These are phyloP conservation scores for Cheilosia impressa DNA, from an alignment of 2,888 invertebrate genomes.

Conservation along the genomic window DNA sequence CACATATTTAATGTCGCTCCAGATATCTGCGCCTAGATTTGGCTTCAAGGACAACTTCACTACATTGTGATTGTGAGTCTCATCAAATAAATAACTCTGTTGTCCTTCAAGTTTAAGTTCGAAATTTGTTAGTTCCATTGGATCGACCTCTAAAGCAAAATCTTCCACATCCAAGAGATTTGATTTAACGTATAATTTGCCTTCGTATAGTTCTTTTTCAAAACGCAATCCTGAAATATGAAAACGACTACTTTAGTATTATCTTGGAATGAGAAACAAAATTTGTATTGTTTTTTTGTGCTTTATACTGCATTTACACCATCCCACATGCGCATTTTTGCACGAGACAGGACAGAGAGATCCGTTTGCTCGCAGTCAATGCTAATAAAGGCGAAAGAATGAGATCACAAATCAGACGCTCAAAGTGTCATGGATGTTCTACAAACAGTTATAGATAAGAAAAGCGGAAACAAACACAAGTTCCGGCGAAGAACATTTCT, in stretches of 20 bases:
- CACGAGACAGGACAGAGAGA: too few species aligned
- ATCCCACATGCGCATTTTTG: too few species aligned
- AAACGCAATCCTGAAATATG: conserved; percentile 9
- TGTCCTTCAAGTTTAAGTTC: conserved; percentile 6
- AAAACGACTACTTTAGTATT: background rate
- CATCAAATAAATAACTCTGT: background rate
- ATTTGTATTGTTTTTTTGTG: too few species aligned
- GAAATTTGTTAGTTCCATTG: background rate
- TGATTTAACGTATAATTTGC: conserved; percentile 6
- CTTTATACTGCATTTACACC: too few species aligned
- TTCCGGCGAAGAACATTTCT: too few species aligned
- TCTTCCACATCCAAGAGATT: conserved; percentile 6
- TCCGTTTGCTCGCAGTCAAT: too few species aligned
- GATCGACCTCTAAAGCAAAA: background rate
- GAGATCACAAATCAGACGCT: too few species aligned
- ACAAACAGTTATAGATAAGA: too few species aligned
- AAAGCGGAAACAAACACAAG: too few species aligned
- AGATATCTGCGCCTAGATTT: background rate
- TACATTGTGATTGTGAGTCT: background rate
- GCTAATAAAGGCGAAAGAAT: too few species aligned
- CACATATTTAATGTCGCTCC: background rate
- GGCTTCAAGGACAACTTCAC: background rate
- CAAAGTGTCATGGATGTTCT: too few species aligned
- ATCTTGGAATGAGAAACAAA: background rate
- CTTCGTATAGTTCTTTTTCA: conserved; percentile 13